Conservation (phyloP, 2,113 vertebrate species). For the Arenaria interpres region DNA sequence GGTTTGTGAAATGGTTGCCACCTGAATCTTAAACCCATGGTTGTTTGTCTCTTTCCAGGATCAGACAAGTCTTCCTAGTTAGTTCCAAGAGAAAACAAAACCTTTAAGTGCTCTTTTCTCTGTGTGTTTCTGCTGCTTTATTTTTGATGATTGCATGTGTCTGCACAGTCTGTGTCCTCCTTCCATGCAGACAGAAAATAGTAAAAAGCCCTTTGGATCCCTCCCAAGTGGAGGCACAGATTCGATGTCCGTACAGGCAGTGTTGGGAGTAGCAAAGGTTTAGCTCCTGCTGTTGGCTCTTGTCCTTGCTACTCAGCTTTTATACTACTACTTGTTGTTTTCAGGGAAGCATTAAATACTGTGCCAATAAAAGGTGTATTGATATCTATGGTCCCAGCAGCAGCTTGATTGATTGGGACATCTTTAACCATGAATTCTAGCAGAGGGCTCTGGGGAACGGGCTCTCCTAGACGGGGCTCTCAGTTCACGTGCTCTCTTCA, state of each 20-base stretch:
- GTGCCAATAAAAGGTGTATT: not conserved
- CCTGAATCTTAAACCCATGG: not conserved
- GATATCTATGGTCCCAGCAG: rapidly evolving
- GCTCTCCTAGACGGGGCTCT: not conserved
- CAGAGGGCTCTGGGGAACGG: not conserved
- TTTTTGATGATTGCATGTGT: not conserved
- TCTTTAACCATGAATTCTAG: rapidly evolving
- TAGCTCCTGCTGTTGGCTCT: not conserved
- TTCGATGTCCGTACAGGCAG: not conserved
- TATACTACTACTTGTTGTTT: not conserved
- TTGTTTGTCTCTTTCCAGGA: not conserved
- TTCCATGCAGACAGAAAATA: not conserved
- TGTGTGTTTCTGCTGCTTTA: not conserved
- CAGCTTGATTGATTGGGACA: not conserved
- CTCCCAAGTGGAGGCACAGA: not conserved
- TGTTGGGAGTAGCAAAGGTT: not conserved
- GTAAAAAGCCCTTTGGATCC: not conserved
- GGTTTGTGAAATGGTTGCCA: not conserved
- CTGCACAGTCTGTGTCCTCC: not conserved
- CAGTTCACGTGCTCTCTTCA: rapidly evolving
- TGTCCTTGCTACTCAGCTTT: not conserved
- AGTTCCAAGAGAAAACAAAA: not conserved
- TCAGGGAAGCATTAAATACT: not conserved
- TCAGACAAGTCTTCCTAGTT: not conserved
- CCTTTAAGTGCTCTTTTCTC: not conserved